These are phyloP conservation scores for Rhinogobio ventralis DNA, from an alignment of 2,797 vertebrate species.

Conservation along the genomic window DNA sequence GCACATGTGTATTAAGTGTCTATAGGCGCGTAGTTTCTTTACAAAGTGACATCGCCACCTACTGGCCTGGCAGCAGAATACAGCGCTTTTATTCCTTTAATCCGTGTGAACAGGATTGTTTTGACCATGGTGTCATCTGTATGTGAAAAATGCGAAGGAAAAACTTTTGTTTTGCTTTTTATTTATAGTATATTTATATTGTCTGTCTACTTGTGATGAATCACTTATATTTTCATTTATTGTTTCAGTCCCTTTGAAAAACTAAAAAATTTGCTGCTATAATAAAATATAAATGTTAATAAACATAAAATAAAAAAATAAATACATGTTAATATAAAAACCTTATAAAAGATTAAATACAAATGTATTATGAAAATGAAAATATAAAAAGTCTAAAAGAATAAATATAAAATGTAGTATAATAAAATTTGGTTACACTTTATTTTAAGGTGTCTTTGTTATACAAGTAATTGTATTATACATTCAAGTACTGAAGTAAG, in stretches of 20 bases:
- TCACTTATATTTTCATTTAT: not conserved
- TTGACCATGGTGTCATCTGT: too few relatives aligned
- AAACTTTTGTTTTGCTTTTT: not conserved
- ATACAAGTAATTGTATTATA: too few relatives aligned
- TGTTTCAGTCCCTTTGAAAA: conserved; percentile 2
- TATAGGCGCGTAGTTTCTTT: not conserved
- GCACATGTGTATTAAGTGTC: too few relatives aligned
- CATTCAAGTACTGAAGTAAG: too few relatives aligned
- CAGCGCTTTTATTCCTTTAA: not conserved
- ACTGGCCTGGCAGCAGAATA: not conserved
- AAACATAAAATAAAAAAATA: not conserved
- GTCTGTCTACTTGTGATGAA: not conserved
- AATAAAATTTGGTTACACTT: too few relatives aligned
- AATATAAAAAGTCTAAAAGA: not conserved
- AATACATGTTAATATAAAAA: not conserved
- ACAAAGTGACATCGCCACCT: not conserved
- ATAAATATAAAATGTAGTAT: not conserved
- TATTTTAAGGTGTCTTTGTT: too few relatives aligned
- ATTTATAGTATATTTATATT: not conserved
- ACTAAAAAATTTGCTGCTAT: not conserved
- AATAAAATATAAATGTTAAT: not conserved
- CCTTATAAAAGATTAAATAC: not conserved
- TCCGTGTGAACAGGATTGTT: too few relatives aligned
- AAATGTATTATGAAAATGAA: too few relatives aligned
- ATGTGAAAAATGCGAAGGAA: not conserved